Base-by-base conservation (phyloP, 2,888 invertebrate species). In the Andrena chrysosceles region DNA sequence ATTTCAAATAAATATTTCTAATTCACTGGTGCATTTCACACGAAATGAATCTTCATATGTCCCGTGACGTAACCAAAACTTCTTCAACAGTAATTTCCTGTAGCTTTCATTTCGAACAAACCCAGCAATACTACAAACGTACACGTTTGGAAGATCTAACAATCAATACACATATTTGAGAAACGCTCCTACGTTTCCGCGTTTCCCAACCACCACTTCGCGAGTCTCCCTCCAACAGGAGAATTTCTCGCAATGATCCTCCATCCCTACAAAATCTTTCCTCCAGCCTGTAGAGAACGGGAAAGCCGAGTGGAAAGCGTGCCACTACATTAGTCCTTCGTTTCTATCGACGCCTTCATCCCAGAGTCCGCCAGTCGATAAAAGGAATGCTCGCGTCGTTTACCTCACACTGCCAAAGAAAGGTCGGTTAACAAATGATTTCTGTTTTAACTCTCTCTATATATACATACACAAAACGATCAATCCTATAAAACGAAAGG, bases 61-160 rank as follows among this genome's bases (percentile, higher is more conserved):
- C 6, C 2, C 33, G 54, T 33, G n/a, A 33, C 23, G n/a, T 4
- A 8, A 35, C n/a, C 20, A 7, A 62, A 33, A 20, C 10, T 3
- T n/a, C 33, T 20, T 35, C 33, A 8, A 35, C 4, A 20, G n/a
- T 20, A 26, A 26, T 33, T 62, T 35, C 0, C 33, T 8, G n/a
- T 62, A 20, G 33, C 29, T 60, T 31, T 2, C 60, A 33, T 62
- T 20, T n/a, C 10, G 35, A 23, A 56, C 20, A 8, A 7, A 68
- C 23, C 68, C 56, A 56, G 68, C 68, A 35, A 42, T 68, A 68
- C 68, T 68, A 68, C 33, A 35, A 68, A 35, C 35, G 35, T 20
- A 33, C 7, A 54, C 16, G 26, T 33, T 68, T 35, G 35, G 8
- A 56, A 16, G 26, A 35, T 35, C 8, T 31, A 16, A 16, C n/a